Percentiles rank a stretch among this genome's conserved stretches.
phyloP scores from a whole-genome alignment of 2,888 invertebrate species.

The Heliconius ismenius region DNA sequence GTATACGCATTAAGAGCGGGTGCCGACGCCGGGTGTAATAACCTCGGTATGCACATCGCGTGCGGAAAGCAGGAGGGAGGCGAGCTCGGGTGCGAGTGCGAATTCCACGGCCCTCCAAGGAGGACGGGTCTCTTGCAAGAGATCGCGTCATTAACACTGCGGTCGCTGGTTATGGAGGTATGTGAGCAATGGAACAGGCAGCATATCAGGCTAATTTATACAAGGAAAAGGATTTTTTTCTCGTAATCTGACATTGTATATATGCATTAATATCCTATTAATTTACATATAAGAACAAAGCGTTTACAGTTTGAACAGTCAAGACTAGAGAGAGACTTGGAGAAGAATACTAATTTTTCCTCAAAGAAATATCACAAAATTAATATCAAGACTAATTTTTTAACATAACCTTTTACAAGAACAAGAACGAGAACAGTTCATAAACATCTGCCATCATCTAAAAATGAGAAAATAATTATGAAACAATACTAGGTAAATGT shows the following conservation, averaged over 20 bases:
- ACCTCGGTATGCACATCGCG: slow-evolving; percentile 61
- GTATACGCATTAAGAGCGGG: slow-evolving; percentile 52
- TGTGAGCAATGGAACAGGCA: slow-evolving; percentile 12
- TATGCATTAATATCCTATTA: neutral
- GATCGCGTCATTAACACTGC: slow-evolving; percentile 46
- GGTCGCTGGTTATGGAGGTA: slow-evolving; percentile 34
- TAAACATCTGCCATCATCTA: slow-evolving; percentile 4
- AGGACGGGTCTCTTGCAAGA: slow-evolving; percentile 55
- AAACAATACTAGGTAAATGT: slow-evolving; percentile 6
- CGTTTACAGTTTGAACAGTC: no score
- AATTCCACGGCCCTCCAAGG: slow-evolving; percentile 61
- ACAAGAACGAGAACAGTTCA: neutral
- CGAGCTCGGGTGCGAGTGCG: slow-evolving; percentile 48
- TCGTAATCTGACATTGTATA: neutral
- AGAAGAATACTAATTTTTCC: no score
- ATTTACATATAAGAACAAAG: no score
- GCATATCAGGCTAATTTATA: slow-evolving; percentile 22
- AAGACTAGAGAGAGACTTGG: no score
- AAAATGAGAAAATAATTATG: slow-evolving; percentile 6
- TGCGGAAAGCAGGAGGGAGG: slow-evolving; percentile 45
- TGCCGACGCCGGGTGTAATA: slow-evolving; percentile 64
- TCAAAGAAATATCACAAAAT: no score
- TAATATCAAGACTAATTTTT: neutral
- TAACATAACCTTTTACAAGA: neutral
- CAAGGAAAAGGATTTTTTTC: neutral